Evolutionary conservation across 2,113 vertebrate species (phyloP).

Genomic region (Oreochromis aureus): DNA sequence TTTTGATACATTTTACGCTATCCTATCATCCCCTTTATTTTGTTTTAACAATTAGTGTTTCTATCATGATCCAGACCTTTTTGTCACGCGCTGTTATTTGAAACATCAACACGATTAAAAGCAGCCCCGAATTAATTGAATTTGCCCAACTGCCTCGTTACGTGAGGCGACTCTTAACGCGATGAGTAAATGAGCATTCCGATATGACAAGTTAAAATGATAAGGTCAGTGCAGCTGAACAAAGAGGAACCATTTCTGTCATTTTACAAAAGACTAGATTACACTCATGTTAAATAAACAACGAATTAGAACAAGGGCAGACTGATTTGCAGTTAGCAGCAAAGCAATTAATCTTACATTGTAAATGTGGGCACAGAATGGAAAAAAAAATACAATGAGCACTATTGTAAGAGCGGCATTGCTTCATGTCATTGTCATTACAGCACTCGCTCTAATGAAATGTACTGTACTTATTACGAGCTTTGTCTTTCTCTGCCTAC

Average conservation of each 20-base stretch:
- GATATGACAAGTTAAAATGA: slow-evolving; percentile 60
- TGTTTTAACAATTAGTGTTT: slow-evolving; percentile 16
- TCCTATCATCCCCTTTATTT: neutral
- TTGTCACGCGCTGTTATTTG: slow-evolving; percentile 17
- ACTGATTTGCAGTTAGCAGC: slow-evolving; percentile 46
- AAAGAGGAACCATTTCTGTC: slow-evolving; percentile 34
- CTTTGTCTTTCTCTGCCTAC: neutral
- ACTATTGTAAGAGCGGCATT: slow-evolving; percentile 8
- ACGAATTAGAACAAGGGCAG: slow-evolving; percentile 39
- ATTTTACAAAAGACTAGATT: slow-evolving; percentile 35
- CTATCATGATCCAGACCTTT: slow-evolving; percentile 16
- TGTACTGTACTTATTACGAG: neutral
- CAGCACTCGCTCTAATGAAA: neutral
- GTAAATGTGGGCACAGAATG: neutral
- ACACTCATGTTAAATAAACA: slow-evolving; percentile 51
- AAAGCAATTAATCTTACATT: slow-evolving; percentile 29
- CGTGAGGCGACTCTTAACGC: slow-evolving; percentile 48
- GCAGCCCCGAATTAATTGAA: slow-evolving; percentile 43
- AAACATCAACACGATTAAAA: slow-evolving; percentile 48
- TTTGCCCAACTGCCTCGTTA: slow-evolving; percentile 41
- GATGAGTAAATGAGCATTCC: slow-evolving; percentile 49
- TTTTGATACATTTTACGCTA: neutral
- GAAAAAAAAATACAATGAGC: slow-evolving; percentile 8
- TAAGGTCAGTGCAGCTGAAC: slow-evolving; percentile 55
- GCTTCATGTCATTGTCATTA: slow-evolving; percentile 18